These are phyloP conservation scores for Nomada goodeniana DNA, from an alignment of 2,888 invertebrate species.

Conservation along the genomic window DNA sequence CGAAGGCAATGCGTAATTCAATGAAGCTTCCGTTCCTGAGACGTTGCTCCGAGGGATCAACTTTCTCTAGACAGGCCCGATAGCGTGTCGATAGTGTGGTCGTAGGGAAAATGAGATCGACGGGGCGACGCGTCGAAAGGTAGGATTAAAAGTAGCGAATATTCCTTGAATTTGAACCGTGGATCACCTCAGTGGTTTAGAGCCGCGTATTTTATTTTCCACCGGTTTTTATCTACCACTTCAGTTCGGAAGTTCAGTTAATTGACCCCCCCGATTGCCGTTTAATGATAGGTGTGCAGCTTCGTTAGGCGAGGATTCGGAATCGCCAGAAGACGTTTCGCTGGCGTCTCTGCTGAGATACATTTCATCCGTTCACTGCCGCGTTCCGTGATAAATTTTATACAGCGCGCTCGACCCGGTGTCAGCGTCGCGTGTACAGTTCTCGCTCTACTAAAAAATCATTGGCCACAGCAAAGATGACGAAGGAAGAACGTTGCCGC, in stretches of 20 bases:
- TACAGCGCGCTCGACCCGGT: conserved; percentile 6
- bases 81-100: too few species aligned
- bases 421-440: conserved; percentile 6
- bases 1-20: conserved; percentile 53
- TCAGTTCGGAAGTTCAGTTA: too few species aligned
- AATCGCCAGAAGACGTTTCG: neutral
- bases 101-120: too few species aligned
- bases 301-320: neutral
- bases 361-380: conserved; percentile 9
- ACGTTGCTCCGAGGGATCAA: neutral
- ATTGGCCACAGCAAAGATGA: conserved; percentile 20
- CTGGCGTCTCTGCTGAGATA: neutral
- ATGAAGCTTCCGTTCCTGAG: conserved; percentile 18
- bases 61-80: too few species aligned
- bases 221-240: too few species aligned
- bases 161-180: too few species aligned
- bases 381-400: conserved; percentile 27
- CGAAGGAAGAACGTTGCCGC: neutral
- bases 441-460: conserved; percentile 41
- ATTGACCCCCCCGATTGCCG: too few species aligned
- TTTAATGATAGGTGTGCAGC: neutral
- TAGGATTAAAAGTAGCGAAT: too few species aligned
- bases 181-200: too few species aligned
- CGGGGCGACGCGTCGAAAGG: too few species aligned
- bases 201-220: too few species aligned